Base-by-base conservation (phyloP, 2,797 vertebrate genomes). In the Oceanodroma leucorhoa region DNA sequence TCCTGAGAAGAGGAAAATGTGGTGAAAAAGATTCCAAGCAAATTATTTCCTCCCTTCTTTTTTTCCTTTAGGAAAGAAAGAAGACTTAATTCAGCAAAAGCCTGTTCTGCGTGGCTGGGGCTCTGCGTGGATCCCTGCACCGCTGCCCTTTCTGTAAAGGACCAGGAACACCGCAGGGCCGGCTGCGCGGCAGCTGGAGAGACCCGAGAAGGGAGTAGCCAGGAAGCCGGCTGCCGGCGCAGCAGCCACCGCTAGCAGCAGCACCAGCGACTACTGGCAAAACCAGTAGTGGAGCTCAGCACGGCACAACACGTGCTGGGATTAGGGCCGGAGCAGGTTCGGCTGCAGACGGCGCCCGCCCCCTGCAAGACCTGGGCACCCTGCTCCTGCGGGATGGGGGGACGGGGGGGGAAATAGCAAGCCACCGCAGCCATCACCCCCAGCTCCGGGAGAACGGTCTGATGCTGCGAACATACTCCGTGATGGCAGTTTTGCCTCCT, bases 381-480 rank as follows among this genome's bases (percentile, higher is more conserved):
- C 9, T 0, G 36, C 54, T 77, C 22, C 51, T 22, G 23, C 0
- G 4, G 40, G 10, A 3, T 3, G 3, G 1, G 11, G 11, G 23
- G 24, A 6, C 1, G 1, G 10, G 3, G 5, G 5, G 15, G 9
- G 18, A 3, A 27, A 32, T 0, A 6, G 26, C 26, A 43, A 57
- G 32, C 2, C 67, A 43, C 16, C 3, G 0, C 20, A 16, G 72
- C 41, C 1, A 0, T 36, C 60, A 53, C 6, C 19, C n/a, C 12
- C 65, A 15, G 55, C 27, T 71, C 69, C 62, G 0, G 54, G 9
- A 85, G 58, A n/a, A 36, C 0, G 2, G 16, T 22, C 2, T 30
- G 86, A 89, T 0, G 13, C 77, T 36, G 58, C 7, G 2, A 66
- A 55, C 8, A 1, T 12, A 14, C 27, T 27, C 19, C 0, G 9